Percentiles rank a stretch among this genome's conserved stretches.
These are phyloP conservation scores for Drosophila acutilabella DNA, from an alignment of 2,888 invertebrate species.

Conservation along the genomic window DNA sequence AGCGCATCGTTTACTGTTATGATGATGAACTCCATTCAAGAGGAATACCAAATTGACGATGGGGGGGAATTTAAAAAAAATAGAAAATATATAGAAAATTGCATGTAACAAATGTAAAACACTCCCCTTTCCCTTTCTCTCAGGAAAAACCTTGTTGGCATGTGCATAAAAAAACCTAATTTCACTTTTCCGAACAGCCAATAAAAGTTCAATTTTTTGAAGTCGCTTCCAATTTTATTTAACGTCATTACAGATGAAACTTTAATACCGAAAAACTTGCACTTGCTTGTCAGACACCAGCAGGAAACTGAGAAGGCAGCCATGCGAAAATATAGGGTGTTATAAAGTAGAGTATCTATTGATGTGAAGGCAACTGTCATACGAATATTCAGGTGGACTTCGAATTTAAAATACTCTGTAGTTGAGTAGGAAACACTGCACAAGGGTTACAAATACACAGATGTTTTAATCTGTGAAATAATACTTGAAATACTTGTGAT, in stretches of 20 bases:
- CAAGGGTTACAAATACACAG: too few relatives aligned
- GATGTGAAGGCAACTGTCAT: slow-evolving; percentile 66
- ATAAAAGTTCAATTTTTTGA: slow-evolving; percentile 77
- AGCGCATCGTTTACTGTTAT: slow-evolving; percentile 69
- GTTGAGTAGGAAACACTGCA: too few relatives aligned
- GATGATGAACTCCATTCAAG: slow-evolving; percentile 57
- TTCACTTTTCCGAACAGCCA: slow-evolving; percentile 70
- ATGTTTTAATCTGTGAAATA: too few relatives aligned
- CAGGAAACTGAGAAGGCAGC: not conserved
- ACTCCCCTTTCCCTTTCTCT: slow-evolving; percentile 36
- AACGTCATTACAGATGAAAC: slow-evolving; percentile 78
- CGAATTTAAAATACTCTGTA: slow-evolving; percentile 36
- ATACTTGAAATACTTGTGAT: too few relatives aligned
- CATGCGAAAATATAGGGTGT: not conserved
- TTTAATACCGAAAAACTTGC: slow-evolving; percentile 71
- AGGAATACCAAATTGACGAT: slow-evolving; percentile 1
- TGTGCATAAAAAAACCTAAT: slow-evolving; percentile 51
- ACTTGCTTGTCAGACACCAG: slow-evolving; percentile 30
- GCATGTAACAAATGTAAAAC: slow-evolving; percentile 63
- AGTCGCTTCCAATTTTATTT: slow-evolving; percentile 78
- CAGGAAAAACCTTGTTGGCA: slow-evolving; percentile 8
- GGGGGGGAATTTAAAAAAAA: not conserved
- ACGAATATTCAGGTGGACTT: slow-evolving; percentile 21
- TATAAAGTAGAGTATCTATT: slow-evolving; percentile 39
- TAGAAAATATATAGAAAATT: slow-evolving; percentile 43